phyloP scores from a whole-genome alignment of 37 sponge, comb jelly and placozoan genomes.

The Bolinopsis microptera region DNA sequence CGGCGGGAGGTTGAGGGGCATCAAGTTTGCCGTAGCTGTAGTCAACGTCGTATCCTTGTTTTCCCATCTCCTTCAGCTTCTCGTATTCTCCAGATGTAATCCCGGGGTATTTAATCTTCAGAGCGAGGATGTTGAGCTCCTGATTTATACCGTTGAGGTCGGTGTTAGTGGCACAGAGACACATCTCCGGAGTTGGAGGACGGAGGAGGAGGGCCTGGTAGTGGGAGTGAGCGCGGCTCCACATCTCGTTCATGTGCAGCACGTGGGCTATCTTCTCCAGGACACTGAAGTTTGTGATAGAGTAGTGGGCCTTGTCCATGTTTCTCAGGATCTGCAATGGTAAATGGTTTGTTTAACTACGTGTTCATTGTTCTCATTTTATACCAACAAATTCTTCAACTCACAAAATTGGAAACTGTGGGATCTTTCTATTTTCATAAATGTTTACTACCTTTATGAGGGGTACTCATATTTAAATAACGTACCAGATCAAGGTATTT shows the following conservation, averaged over 20 bases:
- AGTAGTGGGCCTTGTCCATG: conserved; percentile 47
- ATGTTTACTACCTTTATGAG: no score
- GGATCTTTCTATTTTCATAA: no score
- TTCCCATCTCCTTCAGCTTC: background rate
- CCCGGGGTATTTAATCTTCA: conserved; percentile 41
- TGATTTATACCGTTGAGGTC: conserved; percentile 21
- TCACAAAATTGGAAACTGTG: no score
- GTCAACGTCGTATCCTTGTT: background rate
- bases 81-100: conserved; percentile 23
- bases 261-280: conserved; percentile 43
- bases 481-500: conserved; percentile 19
- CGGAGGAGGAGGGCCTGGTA: conserved; percentile 11
- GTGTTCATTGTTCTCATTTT: no score
- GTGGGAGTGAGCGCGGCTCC: background rate
- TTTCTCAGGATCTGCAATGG: background rate
- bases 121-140: conserved; percentile 30
- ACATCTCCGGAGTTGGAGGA: background rate
- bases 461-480: no score
- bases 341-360: background rate
- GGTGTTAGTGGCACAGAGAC: background rate
- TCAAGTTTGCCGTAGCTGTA: background rate
- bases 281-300: conserved; percentile 38
- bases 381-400: no score
- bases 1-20: background rate
- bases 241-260: conserved; percentile 10